Conservation (phyloP, 2,113 vertebrate species). For the Pavo muticus region DNA sequence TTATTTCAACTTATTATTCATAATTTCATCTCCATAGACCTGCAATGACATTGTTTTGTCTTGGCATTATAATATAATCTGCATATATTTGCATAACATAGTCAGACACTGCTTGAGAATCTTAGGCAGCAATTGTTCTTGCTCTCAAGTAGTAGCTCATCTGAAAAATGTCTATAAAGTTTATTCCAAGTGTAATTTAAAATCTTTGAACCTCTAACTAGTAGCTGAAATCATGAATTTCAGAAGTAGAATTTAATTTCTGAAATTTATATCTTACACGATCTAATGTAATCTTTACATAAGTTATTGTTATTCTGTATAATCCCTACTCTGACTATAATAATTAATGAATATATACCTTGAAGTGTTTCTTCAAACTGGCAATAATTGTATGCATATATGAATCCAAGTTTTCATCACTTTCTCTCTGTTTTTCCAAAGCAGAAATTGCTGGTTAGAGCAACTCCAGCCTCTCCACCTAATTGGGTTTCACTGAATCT, state of each 20-base stretch:
- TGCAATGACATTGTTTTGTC: slow-evolving; percentile 42
- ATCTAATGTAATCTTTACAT: background rate
- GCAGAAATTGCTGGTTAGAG: background rate
- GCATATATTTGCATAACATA: slow-evolving; percentile 56
- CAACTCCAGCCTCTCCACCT: accelerated
- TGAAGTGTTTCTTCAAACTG: background rate
- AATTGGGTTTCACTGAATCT: accelerated
- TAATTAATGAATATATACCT: background rate
- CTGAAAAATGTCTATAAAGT: background rate
- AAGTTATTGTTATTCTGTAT: background rate
- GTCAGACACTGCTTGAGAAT: background rate
- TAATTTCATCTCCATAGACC: slow-evolving; percentile 10
- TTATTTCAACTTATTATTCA: slow-evolving; percentile 39
- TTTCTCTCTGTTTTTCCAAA: background rate
- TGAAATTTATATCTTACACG: background rate
- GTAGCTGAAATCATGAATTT: background rate
- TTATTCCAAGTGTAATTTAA: background rate
- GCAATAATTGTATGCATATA: background rate
- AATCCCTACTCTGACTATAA: background rate
- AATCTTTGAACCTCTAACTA: background rate
- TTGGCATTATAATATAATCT: slow-evolving; percentile 38
- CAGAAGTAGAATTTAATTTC: background rate
- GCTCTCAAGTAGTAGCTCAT: background rate
- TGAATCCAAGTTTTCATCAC: background rate
- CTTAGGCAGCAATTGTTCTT: background rate